Base-by-base conservation (phyloP, 2,113 vertebrate genomes). In the Cynoglossus semilaevis region DNA sequence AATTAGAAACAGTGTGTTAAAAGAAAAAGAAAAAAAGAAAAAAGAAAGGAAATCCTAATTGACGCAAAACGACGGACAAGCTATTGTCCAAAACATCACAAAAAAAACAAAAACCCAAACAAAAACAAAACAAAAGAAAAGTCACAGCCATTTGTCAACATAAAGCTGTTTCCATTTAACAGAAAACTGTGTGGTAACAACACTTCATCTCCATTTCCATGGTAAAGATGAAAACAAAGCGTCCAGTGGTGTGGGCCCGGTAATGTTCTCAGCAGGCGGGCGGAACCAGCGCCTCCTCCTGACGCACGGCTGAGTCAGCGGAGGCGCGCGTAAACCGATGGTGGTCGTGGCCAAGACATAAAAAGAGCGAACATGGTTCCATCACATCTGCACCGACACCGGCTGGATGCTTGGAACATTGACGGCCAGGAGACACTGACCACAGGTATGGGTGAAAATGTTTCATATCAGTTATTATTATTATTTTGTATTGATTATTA, bases 261-360 rank as follows among this genome's bases (percentile, higher is more conserved):
- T 8, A 12, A 52, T 15, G 19, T 16, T 15, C 9, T 15, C 29
- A 38, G n/a, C 12, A 17, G 45, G 45, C 7, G 15, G 45, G 60
- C 7, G 15, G 45, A 58, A 67, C 68, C 67, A 68, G 74, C 80
- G 63, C 84, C 83, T 79, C 8, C 15, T 69, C 68, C 41, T 85
- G 83, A 88, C 83, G 58, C 72, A 84, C 19, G 50, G 16, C 56
- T 85, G 85, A 85, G 51, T 88, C 83, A 85, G 66, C 22, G 57
- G 51, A 57, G 3, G 53, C 54, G 78, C 67, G 63, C 44, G 15
- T 46, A 53, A 60, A n/a, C 11, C 10, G 38, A 4, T 67, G 18
- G 70, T 35, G 15, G 9, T 37, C 34, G 67, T 12, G 60, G 44
- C 12, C 35, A 7, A 14, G 13, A 11, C 12, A 57, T 43, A 71